Base-by-base conservation (phyloP, 2,797 vertebrate species). In the Eremophila alpestris region DNA sequence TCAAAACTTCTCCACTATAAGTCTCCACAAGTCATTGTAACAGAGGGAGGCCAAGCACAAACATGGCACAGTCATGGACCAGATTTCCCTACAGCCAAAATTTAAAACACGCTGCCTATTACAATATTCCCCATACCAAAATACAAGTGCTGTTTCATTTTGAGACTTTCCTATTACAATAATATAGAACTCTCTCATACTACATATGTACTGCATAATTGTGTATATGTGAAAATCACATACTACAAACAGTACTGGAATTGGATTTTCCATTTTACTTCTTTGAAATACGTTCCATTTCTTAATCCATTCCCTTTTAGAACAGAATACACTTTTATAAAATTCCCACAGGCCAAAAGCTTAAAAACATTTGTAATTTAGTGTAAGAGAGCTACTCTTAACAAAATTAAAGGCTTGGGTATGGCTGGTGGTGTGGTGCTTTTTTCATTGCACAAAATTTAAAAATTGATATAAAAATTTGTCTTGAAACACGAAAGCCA, bases 341-440 rank as follows among this genome's bases (percentile, higher is more conserved):
- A 83, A 77, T 83, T 93, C 34, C 65, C 75, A 94, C 60, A 78
- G 73, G 82, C 46, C 60, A 65, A 85, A 85, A 85, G 40, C 78
- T 89, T 93, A 40, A 83, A 95, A 89, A 83, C 45, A 78, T 68
- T 93, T 84, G n/a, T 49, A 70, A 84, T 84, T 85, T 56, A 89
- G 60, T 74, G 71, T 5, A n/a, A 56, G 73, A 68, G 29, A 89
- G 32, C 36, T 79, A 74, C 56, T 87, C 83, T 36, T 54, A 40
- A 89, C 58, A 83, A 92, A 91, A 91, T 85, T 87, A 91, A 91
- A 93, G 75, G 60, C 30, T 38, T 87, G 32, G 21, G 27, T 70
- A 91, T 51, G 29, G 21, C 21, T 80, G 60, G 60, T 49, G 30
- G 34, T 36, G 9, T 30, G 38, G 12, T 16, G 2, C 30, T 68